Percentiles rank a stretch among this genome's conserved stretches.
phyloP scores from a whole-genome alignment of 2,113 vertebrate species.

The Origma solitaria region DNA sequence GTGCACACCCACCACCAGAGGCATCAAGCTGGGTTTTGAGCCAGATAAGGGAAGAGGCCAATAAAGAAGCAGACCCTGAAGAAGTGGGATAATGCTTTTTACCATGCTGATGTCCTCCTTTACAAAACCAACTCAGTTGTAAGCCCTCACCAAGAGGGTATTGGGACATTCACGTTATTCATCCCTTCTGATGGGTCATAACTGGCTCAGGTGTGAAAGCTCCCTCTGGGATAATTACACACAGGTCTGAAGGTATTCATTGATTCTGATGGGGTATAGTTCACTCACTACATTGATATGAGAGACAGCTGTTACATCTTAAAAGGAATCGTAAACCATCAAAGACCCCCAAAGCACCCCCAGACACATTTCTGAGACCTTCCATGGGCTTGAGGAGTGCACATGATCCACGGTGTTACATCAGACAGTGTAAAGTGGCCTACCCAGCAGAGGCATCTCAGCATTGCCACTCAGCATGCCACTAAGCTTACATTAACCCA shows the following conservation, averaged over 20 bases:
- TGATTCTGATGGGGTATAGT: neutral
- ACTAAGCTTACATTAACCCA: neutral
- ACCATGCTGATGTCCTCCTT: neutral
- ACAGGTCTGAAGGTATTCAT: neutral
- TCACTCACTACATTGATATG: neutral
- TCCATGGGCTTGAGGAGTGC: neutral
- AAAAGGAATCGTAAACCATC: neutral
- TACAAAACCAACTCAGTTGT: neutral
- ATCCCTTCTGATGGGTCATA: neutral
- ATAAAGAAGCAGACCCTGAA: neutral
- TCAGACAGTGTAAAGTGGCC: neutral
- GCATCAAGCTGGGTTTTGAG: neutral
- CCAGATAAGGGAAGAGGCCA: neutral
- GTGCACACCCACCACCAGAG: neutral
- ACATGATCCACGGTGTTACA: neutral
- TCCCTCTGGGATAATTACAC: accelerated
- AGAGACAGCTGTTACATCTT: neutral
- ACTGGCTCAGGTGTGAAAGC: neutral
- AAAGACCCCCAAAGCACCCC: neutral
- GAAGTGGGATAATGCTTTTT: neutral
- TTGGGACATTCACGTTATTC: neutral
- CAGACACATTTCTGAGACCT: neutral
- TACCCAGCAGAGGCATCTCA: neutral
- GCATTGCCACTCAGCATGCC: neutral
- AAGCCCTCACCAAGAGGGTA: neutral